Percentiles rank a stretch among this genome's conserved stretches.
These are phyloP conservation scores for Pyrgus malvae DNA, from an alignment of 2,888 invertebrate genomes.

Conservation along the genomic window DNA sequence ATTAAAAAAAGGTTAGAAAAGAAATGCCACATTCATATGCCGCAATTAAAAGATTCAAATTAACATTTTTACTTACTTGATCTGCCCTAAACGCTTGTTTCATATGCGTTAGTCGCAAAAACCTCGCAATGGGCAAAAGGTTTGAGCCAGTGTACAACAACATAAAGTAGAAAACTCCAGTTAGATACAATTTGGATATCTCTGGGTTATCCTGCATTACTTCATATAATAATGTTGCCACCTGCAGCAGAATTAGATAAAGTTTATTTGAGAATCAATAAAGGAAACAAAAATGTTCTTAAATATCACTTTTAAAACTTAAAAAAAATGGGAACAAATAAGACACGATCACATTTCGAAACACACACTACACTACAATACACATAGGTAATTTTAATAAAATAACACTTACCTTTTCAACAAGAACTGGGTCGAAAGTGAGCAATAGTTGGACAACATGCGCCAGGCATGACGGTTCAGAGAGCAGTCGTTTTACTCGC, in stretches of 20 bases:
- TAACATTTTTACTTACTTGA: constrained; percentile 84
- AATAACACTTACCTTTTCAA: constrained; percentile 88
- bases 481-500: constrained; percentile 92
- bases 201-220: constrained; percentile 98
- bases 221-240: constrained; percentile 93
- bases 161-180: constrained; percentile 99
- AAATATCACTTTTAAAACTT: no score
- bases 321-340: no score
- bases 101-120: constrained; percentile 96
- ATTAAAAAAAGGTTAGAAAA: background rate
- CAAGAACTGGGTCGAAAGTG: constrained; percentile 98
- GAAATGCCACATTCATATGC: no score
- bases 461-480: constrained; percentile 93
- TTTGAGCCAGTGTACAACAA: constrained; percentile 99
- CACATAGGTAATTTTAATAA: no score
- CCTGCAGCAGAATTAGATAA: constrained; percentile 56
- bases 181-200: constrained; percentile 95
- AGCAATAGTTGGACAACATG: constrained; percentile 97
- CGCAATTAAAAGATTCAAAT: background rate
- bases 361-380: no score
- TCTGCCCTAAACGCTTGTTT: constrained; percentile 97
- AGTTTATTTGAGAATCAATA: no score
- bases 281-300: no score
- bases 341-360: no score
- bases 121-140: constrained; percentile 96